Percentiles rank a stretch among this genome's conserved stretches.
Evolutionary conservation across 2,113 vertebrate species (phyloP).

Genomic region (Narcine bancroftii): DNA sequence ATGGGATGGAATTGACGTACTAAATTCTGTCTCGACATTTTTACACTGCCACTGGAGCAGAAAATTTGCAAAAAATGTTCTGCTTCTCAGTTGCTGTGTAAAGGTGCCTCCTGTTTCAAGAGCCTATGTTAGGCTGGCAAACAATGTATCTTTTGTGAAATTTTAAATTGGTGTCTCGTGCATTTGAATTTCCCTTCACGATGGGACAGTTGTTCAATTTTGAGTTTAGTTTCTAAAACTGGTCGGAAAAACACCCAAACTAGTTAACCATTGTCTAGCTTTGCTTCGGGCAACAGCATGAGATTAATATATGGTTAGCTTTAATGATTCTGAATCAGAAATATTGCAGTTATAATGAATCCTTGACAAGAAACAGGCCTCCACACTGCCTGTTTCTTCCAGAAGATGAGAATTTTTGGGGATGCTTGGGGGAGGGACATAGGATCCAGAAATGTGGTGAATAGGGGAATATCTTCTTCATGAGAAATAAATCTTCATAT

Average conservation of each 20-base stretch:
- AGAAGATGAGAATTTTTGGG: slow-evolving; percentile 68
- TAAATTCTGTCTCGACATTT: too few species aligned
- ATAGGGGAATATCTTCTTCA: slow-evolving; percentile 51
- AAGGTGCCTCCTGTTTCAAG: too few species aligned
- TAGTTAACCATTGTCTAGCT: slow-evolving; percentile 17
- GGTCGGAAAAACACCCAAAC: background rate
- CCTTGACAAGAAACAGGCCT: slow-evolving; percentile 76
- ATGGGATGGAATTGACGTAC: too few species aligned
- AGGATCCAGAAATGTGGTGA: background rate
- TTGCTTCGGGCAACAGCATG: background rate
- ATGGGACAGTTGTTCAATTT: background rate
- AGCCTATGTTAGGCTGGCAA: too few species aligned
- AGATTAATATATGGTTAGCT: slow-evolving; percentile 63
- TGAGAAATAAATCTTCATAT: slow-evolving; percentile 56
- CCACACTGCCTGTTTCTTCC: slow-evolving; percentile 67
- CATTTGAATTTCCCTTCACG: background rate
- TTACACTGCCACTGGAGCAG: too few species aligned
- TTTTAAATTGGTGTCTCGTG: background rate
- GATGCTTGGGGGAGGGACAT: background rate
- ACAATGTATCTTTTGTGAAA: background rate
- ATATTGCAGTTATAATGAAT: slow-evolving; percentile 91
- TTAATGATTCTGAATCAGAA: slow-evolving; percentile 88
- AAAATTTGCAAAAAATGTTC: too few species aligned
- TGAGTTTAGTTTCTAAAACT: slow-evolving; percentile 18
- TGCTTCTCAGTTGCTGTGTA: too few species aligned